These are phyloP conservation scores for Oostethus manadensis DNA, from an alignment of 2,113 vertebrate species.

Conservation along the genomic window DNA sequence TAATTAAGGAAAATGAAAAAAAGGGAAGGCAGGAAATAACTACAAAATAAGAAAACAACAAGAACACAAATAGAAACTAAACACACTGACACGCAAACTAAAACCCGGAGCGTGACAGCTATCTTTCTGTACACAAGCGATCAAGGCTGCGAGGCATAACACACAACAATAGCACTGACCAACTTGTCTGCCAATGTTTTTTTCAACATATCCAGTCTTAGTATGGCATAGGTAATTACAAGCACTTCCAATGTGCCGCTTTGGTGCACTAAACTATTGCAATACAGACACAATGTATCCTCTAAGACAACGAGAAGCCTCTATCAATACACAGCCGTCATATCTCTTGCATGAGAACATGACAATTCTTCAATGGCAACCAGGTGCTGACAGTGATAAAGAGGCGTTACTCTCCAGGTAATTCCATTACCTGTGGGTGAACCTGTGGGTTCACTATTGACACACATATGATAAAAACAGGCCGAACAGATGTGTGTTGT, in stretches of 20 bases:
- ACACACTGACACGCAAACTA: too few relatives aligned
- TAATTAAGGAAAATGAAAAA: too few relatives aligned
- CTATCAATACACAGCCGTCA: slow-evolving; percentile 2
- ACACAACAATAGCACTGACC: not conserved
- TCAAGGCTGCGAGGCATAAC: not conserved
- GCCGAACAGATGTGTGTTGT: too few relatives aligned
- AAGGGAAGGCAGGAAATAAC: too few relatives aligned
- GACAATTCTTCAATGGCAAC: slow-evolving; percentile 32
- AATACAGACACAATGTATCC: not conserved
- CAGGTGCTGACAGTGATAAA: slow-evolving; percentile 41
- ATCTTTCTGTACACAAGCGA: not conserved
- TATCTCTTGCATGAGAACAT: slow-evolving; percentile 12
- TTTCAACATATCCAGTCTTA: not conserved
- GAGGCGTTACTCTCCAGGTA: slow-evolving; percentile 21
- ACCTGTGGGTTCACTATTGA: slow-evolving; percentile 19
- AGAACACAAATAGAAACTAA: too few relatives aligned
- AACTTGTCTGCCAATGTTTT: too few relatives aligned
- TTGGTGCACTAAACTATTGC: not conserved
- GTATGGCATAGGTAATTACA: not conserved
- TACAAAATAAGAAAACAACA: too few relatives aligned
- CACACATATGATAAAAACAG: slow-evolving; percentile 22
- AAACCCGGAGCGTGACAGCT: too few relatives aligned
- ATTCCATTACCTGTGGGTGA: slow-evolving; percentile 22
- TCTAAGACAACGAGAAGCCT: not conserved
- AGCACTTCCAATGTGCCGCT: not conserved